A percentile compares a stretch with the other conserved stretches of the same genome.
Conservation (phyloP, 92 coral and sea anemone species). For the Zoanthus sansibaricus region DNA sequence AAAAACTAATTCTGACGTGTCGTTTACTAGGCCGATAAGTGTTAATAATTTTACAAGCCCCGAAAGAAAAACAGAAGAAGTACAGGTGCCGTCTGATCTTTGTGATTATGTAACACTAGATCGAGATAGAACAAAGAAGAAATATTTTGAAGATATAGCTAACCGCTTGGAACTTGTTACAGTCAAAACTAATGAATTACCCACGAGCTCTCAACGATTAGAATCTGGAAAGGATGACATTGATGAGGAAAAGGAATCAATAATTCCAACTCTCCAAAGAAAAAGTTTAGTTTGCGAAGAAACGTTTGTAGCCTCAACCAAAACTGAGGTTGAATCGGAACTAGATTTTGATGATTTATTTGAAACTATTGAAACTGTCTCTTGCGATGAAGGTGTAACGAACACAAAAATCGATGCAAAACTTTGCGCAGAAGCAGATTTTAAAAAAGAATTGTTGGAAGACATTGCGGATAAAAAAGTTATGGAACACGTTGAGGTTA, state of each 20-base stretch:
- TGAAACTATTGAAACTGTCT: constrained; percentile 1
- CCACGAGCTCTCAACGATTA: neutral
- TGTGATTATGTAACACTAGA: constrained; percentile 32
- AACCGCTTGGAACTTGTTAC: constrained; percentile 23
- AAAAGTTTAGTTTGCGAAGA: constrained; percentile 16
- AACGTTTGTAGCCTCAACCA: constrained; percentile 1
- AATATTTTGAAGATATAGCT: constrained; percentile 22
- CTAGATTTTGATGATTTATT: constrained; percentile 33
- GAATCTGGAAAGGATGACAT: neutral
- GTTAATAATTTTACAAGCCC: neutral
- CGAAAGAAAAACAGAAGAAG: constrained; percentile 34
- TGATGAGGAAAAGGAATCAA: neutral
- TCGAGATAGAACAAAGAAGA: constrained; percentile 16
- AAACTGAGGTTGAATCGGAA: constrained; percentile 3
- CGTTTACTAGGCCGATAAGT: neutral
- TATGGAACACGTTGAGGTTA: constrained; percentile 28
- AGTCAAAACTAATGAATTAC: constrained; percentile 23
- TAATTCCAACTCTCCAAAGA: neutral
- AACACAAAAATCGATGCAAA: constrained; percentile 5
- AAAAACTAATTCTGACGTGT: neutral
- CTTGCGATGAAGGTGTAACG: neutral
- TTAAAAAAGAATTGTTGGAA: constrained; percentile 52
- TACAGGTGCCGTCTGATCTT: constrained; percentile 41
- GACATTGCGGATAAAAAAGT: constrained; percentile 71
- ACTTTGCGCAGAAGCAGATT: constrained; percentile 42